Evolutionary conservation across 2,797 vertebrate species (phyloP).

Genomic region (Urophycis tenuis): DNA sequence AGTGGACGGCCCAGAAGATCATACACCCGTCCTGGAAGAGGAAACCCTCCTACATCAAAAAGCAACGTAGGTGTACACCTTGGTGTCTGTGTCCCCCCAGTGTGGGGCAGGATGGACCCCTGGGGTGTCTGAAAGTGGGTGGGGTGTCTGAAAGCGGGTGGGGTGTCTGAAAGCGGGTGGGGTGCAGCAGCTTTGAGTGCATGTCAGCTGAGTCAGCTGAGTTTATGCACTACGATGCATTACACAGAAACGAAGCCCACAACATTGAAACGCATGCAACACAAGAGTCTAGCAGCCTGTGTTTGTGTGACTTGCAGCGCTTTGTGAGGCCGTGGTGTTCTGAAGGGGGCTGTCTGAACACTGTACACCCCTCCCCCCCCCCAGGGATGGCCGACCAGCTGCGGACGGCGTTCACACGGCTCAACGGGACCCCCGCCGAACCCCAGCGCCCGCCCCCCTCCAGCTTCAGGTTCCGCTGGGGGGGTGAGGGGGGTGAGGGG

Average conservation of each 20-base stretch:
- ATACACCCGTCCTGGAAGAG: background rate
- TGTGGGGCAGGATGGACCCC: background rate
- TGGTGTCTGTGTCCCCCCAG: background rate
- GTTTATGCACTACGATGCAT: background rate
- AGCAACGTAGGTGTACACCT: background rate
- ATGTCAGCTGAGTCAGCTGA: too few species aligned
- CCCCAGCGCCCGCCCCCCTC: background rate
- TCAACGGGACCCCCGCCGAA: slow-evolving; percentile 17
- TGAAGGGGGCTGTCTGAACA: background rate
- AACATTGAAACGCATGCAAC: too few species aligned
- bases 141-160: too few species aligned
- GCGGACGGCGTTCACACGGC: slow-evolving; percentile 43
- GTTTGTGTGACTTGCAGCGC: too few species aligned
- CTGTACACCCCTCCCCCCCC: background rate
- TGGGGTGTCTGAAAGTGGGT: too few species aligned
- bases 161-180: background rate
- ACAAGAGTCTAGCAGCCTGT: too few species aligned
- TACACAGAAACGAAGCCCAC: too few species aligned
- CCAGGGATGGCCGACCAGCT: slow-evolving; percentile 50
- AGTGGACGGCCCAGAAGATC: background rate
- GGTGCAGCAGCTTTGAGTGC: background rate
- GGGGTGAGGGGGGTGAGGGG: slow-evolving; percentile 32
- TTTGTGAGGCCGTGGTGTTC: background rate
- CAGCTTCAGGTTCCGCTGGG: slow-evolving; percentile 61
- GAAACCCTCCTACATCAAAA: background rate